phyloP scores from a whole-genome alignment of 2,113 vertebrate species.

The Hemicordylus capensis region DNA sequence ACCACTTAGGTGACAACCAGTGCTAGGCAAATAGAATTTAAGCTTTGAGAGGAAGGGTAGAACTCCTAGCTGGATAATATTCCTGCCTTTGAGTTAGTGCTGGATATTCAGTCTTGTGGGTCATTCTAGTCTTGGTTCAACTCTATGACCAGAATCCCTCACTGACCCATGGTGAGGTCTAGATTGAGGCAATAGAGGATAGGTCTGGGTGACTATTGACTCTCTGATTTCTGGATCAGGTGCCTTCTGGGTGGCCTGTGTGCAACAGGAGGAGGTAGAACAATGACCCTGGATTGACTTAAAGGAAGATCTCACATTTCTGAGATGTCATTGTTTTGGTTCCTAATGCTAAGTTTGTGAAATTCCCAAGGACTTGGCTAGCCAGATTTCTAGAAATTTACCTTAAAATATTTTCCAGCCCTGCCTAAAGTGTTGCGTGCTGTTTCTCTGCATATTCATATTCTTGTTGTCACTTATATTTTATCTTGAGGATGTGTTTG shows the following conservation, averaged over 20 bases:
- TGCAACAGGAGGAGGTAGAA: neutral
- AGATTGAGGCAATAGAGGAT: neutral
- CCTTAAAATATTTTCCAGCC: neutral
- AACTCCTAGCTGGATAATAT: no score
- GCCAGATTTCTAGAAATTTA: neutral
- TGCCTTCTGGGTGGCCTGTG: neutral
- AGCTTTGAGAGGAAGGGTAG: no score
- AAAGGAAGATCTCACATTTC: neutral
- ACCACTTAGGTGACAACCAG: no score
- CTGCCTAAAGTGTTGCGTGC: neutral
- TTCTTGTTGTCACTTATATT: neutral
- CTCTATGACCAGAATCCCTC: neutral
- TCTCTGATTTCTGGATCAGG: neutral
- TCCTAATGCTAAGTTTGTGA: neutral
- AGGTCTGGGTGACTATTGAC: neutral
- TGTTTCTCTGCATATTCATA: no score
- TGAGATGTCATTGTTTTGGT: neutral
- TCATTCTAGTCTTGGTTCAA: neutral
- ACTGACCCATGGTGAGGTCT: neutral
- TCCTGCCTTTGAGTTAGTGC: neutral
- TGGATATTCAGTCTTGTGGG: no score
- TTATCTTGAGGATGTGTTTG: neutral
- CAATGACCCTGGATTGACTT: neutral
- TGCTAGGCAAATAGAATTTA: no score
- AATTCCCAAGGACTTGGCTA: neutral